Conservation (phyloP, 2,113 vertebrate genomes). For the Capricornis sumatraensis region DNA sequence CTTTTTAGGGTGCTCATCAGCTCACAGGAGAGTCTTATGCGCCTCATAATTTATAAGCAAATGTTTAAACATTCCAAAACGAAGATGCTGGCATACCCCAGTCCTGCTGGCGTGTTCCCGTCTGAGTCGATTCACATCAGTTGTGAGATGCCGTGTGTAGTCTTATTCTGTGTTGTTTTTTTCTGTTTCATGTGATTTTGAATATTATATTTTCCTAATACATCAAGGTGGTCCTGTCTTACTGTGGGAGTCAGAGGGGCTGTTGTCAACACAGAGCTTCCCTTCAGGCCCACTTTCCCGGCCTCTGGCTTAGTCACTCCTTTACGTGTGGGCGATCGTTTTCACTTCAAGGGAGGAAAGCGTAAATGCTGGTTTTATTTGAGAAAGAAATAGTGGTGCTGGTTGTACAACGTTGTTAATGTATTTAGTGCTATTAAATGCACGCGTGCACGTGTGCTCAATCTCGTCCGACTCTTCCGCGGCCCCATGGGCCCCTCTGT, state of each 20-base stretch:
- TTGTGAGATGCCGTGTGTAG: background rate
- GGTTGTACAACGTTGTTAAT: background rate
- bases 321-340: constrained; percentile 60
- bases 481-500: background rate
- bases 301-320: constrained; percentile 55
- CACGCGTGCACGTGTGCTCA: background rate
- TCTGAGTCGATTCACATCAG: background rate
- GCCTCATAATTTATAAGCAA: background rate
- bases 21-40: background rate
- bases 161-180: background rate
- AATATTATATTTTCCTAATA: background rate
- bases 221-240: constrained; percentile 17
- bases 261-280: background rate
- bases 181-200: constrained; percentile 44
- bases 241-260: background rate
- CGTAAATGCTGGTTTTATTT: constrained; percentile 50
- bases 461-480: rapidly evolving
- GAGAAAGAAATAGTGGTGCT: background rate
- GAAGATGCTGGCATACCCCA: background rate
- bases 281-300: constrained; percentile 3
- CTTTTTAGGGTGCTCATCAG: background rate
- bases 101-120: no score
- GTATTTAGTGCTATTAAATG: background rate
- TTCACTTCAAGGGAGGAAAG: constrained; percentile 57
- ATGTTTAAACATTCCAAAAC: background rate